A percentile compares a stretch with the other conserved stretches of the same genome.
Conservation (phyloP, 2,888 invertebrate genomes). For the Drosophila aldrichi region DNA sequence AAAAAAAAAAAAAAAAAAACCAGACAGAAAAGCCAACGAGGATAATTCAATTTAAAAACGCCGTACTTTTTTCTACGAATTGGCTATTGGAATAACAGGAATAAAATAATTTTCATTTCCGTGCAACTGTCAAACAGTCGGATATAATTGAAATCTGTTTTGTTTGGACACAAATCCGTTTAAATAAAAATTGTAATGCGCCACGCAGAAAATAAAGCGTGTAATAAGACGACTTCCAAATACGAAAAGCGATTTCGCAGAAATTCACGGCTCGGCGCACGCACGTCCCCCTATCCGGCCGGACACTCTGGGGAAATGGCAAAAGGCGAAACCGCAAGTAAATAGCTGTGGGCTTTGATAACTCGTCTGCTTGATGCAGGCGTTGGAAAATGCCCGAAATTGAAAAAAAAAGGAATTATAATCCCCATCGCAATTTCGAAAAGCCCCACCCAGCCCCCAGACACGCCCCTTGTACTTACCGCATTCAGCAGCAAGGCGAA, state of each 20-base stretch:
- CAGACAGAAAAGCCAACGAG: background rate
- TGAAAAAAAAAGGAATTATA: conserved; percentile 48
- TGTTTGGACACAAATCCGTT: conserved; percentile 44
- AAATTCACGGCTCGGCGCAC: conserved; percentile 51
- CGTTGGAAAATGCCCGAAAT: conserved; percentile 38
- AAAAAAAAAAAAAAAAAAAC: background rate
- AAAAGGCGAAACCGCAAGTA: conserved; percentile 18
- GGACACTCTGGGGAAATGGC: conserved; percentile 15
- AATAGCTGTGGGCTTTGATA: conserved; percentile 26
- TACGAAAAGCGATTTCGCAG: conserved; percentile 41
- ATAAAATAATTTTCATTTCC: conserved; percentile 2
- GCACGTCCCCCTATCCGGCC: conserved; percentile 31
- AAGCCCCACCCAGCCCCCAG: background rate
- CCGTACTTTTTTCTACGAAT: background rate
- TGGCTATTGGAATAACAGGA: background rate
- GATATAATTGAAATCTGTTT: conserved; percentile 36
- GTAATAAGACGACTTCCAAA: conserved; percentile 10
- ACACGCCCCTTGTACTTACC: conserved; percentile 68
- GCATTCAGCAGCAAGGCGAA: conserved; percentile 81
- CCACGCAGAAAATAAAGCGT: conserved; percentile 9
- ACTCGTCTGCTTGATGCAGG: conserved; percentile 29
- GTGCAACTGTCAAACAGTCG: background rate
- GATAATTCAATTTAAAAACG: background rate
- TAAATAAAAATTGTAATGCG: conserved; percentile 23
- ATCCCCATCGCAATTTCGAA: conserved; percentile 34